Base-by-base conservation (phyloP, 2,888 invertebrate species). In the Bombylius discolor region DNA sequence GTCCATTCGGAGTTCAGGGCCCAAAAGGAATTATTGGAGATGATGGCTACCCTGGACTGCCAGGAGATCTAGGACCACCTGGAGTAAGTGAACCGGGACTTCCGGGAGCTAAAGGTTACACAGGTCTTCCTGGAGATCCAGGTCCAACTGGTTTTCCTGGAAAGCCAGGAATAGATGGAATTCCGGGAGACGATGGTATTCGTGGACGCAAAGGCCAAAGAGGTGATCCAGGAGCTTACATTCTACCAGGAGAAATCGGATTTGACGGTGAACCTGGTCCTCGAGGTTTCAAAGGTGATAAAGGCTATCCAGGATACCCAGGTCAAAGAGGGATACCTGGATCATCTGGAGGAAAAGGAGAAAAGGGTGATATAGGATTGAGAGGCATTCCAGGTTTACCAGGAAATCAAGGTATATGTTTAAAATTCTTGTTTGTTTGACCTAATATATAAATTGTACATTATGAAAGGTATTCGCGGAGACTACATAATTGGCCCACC, bases 81-180 rank as follows among this genome's bases (percentile, higher is more conserved):
- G 82, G 82, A 47, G 67, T 66, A 9, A 68, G 76, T 56, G 47
- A 68, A 5, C 55, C 58, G 12, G 87, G 87, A 32, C 70, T 75
- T 0, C 63, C 70, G 36, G 90, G 90, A 14, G 67, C 75, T 11
- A 85, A 84, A 70, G 89, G 89, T 5, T 78, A 79, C 60, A 72
- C 77, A 2, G 90, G 89, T 42, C 70, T 80, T 50, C 77, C 76
- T 33, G 89, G 89, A 47, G 77, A 79, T 57, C 68, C 71, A 46
- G 85, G 90, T 14, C 79, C 78, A 1, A 75, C 70, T 45, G 90
- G 90, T 51, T 68, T 70, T 5, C 71, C 78, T 6, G 89, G 89
- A 42, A 64, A 66, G 11, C 69, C 74, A 56, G 84, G 82, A 62
- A 45, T 61, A 44, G 58, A 64, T 61, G 63, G 84, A 74, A 50